Evolutionary conservation across 1,140 invertebrate species (phyloP).

Genomic region (Hylyphantes graminicola): DNA sequence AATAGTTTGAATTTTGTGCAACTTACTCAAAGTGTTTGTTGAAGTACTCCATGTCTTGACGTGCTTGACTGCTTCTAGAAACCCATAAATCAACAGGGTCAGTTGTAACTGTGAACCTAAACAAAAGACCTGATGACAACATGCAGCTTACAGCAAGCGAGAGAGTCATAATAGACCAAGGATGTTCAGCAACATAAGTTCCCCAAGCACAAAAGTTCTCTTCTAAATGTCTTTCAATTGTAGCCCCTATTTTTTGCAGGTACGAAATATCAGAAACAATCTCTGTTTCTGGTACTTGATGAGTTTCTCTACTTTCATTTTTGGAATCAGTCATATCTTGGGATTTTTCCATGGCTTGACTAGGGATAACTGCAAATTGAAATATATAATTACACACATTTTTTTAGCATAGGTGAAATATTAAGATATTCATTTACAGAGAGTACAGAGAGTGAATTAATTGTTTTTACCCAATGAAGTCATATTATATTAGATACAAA

Average conservation of each 20-base stretch:
- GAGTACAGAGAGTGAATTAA: too few species aligned
- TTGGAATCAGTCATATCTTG: constrained; percentile 34
- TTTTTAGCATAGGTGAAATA: too few species aligned
- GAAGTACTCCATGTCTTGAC: constrained; percentile 90
- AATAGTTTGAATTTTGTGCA: neutral
- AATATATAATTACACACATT: too few species aligned
- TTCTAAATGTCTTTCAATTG: constrained; percentile 81
- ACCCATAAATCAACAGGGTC: constrained; percentile 99
- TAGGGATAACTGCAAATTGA: constrained; percentile 38
- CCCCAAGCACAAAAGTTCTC: constrained; percentile 85
- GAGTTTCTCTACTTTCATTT: constrained; percentile 15
- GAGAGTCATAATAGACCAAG: constrained; percentile 80
- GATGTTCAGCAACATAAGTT: constrained; percentile 81
- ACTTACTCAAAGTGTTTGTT: constrained; percentile 82
- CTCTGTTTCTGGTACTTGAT: constrained; percentile 47
- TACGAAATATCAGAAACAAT: constrained; percentile 51
- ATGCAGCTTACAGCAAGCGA: constrained; percentile 75
- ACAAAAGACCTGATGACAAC: constrained; percentile 73
- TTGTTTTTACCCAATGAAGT: too few species aligned
- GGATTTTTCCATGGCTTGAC: constrained; percentile 37
- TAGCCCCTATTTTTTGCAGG: constrained; percentile 82
- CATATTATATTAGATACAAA: too few species aligned
- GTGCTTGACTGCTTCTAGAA: constrained; percentile 83
- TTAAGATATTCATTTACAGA: too few species aligned
- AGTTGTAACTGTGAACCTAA: constrained; percentile 80